phyloP scores from a whole-genome alignment of 2,888 invertebrate genomes.

The Lypha dubia region DNA sequence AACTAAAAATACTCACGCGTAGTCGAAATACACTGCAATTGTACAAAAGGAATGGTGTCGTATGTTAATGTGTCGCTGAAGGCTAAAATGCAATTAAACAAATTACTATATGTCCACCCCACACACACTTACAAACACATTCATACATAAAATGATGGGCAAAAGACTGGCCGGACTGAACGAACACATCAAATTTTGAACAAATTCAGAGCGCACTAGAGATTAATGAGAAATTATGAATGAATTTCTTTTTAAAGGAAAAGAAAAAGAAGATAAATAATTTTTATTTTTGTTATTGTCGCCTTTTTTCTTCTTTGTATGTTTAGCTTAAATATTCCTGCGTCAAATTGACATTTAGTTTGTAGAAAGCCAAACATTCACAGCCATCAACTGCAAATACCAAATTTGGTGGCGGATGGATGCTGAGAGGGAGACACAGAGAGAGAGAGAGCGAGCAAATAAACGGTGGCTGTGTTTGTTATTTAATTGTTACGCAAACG shows the following conservation, averaged over 20 bases:
- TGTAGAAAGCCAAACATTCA: constrained; percentile 36
- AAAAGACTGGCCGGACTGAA: background rate
- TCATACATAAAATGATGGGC: too few species aligned
- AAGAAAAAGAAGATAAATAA: constrained; percentile 59
- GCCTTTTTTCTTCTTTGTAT: background rate
- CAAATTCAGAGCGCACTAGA: constrained; percentile 32
- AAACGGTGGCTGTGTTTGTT: constrained; percentile 75
- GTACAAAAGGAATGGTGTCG: constrained; percentile 76
- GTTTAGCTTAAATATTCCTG: constrained; percentile 21
- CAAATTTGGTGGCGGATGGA: background rate
- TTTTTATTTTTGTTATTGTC: constrained; percentile 45
- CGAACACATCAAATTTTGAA: constrained; percentile 31
- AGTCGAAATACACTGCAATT: constrained; percentile 28
- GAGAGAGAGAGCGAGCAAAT: too few species aligned
- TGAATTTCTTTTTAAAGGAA: constrained; percentile 60
- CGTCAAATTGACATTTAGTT: constrained; percentile 62
- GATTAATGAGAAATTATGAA: constrained; percentile 69
- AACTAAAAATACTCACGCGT: constrained; percentile 26
- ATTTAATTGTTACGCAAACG: constrained; percentile 83
- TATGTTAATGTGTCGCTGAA: constrained; percentile 82
- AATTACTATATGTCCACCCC: constrained; percentile 80
- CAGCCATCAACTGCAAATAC: constrained; percentile 13
- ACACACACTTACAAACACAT: too few species aligned
- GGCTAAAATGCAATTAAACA: constrained; percentile 83
- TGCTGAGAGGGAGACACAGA: too few species aligned